Evolutionary conservation across 2,113 vertebrate genomes (phyloP).

Genomic region (Psophia crepitans): DNA sequence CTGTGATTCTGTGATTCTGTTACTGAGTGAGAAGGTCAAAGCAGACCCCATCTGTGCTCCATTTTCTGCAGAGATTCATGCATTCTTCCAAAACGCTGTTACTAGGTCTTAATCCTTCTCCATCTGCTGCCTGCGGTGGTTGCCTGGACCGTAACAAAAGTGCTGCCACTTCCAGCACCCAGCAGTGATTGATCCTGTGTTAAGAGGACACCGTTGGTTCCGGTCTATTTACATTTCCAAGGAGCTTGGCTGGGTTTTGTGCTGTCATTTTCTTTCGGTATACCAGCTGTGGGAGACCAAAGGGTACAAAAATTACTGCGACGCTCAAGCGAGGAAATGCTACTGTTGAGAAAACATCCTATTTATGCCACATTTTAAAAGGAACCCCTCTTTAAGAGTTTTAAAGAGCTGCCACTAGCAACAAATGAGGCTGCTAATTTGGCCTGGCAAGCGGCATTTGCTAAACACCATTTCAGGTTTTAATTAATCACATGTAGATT

Average conservation of each 20-base stretch:
- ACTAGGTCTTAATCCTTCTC: not conserved
- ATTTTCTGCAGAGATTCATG: not conserved
- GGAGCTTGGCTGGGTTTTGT: constrained; percentile 38
- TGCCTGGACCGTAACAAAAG: not conserved
- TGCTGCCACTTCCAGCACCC: constrained; percentile 13
- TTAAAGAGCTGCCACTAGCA: constrained; percentile 48
- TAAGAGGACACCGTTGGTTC: constrained; percentile 46
- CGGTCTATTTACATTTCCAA: constrained; percentile 58
- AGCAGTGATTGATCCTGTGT: constrained; percentile 2
- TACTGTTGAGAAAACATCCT: constrained; percentile 61
- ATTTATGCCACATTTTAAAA: constrained; percentile 55
- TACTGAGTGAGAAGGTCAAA: constrained; percentile 28
- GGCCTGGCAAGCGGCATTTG: constrained; percentile 27
- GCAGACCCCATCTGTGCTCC: not conserved
- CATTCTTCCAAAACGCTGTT: not conserved
- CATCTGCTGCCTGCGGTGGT: not conserved
- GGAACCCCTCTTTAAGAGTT: constrained; percentile 16
- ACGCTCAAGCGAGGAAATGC: constrained; percentile 27
- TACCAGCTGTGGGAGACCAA: constrained; percentile 55
- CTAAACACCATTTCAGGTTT: constrained; percentile 54
- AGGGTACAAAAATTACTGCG: constrained; percentile 34
- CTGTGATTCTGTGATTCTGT: too few relatives aligned
- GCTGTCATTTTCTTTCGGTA: constrained; percentile 24
- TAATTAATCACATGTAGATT: constrained; percentile 50
- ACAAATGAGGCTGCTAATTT: constrained; percentile 55